Evolutionary conservation across 2,888 invertebrate genomes (phyloP).

Genomic region (Agriopis marginaria): DNA sequence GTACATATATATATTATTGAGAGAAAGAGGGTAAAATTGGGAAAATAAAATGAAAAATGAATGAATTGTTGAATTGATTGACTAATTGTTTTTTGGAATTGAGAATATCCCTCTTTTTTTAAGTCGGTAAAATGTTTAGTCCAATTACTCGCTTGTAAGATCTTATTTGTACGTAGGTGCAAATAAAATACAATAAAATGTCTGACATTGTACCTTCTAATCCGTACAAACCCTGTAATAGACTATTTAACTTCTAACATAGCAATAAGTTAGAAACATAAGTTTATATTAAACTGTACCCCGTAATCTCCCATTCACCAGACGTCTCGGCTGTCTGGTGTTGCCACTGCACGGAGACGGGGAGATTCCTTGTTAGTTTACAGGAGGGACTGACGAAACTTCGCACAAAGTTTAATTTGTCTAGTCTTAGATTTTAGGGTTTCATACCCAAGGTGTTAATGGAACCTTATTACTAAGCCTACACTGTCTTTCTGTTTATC

Average conservation of each 20-base stretch:
- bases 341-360: neutral
- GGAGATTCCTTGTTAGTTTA: neutral
- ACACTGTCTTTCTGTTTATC: too few species aligned
- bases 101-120: too few species aligned
- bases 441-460: too few species aligned
- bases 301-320: neutral
- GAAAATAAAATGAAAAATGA: too few species aligned
- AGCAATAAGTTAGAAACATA: slow-evolving; percentile 13
- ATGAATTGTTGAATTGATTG: too few species aligned
- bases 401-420: neutral
- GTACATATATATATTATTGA: too few species aligned
- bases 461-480: too few species aligned
- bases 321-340: neutral
- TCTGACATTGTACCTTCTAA: slow-evolving; percentile 3
- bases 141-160: neutral
- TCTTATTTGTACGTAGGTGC: neutral
- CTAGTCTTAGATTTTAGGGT: neutral
- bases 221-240: neutral
- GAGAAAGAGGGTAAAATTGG: too few species aligned
- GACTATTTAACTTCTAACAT: neutral
- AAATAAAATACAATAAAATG: neutral
- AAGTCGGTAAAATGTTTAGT: too few species aligned
- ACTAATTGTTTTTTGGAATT: too few species aligned
- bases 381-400: neutral
- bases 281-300: slow-evolving; percentile 3